Conservation (phyloP, 1,140 invertebrate genomes). For the Berghia stephanieae region DNA sequence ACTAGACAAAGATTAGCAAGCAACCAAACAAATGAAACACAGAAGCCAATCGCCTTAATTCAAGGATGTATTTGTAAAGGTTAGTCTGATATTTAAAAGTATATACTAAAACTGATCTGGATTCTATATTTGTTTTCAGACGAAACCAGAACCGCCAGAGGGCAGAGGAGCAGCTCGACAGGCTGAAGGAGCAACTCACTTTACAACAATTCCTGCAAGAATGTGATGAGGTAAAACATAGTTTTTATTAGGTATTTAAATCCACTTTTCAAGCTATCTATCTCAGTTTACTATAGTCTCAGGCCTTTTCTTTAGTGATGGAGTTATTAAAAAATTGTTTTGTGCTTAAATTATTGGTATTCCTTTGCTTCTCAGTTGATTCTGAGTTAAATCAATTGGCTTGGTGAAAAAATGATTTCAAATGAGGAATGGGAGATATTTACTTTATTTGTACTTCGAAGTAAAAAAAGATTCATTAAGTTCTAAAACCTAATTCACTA, state of each 20-base stretch:
- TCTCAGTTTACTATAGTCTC: background rate
- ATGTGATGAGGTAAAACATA: conserved; percentile 83
- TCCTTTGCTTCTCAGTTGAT: background rate
- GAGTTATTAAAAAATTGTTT: background rate
- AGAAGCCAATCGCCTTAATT: too few species aligned
- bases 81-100: too few species aligned
- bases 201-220: conserved; percentile 97
- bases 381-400: too few species aligned
- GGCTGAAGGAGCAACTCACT: conserved; percentile 91
- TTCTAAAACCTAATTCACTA: too few species aligned
- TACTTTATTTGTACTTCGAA: too few species aligned
- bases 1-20: too few species aligned
- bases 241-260: background rate
- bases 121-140: conserved; percentile 68
- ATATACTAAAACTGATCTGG: background rate
- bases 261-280: background rate
- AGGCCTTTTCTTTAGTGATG: background rate
- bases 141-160: conserved; percentile 87
- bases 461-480: too few species aligned
- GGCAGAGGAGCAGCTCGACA: conserved; percentile 90
- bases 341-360: background rate
- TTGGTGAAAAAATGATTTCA: too few species aligned
- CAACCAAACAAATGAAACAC: too few species aligned
- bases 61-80: too few species aligned
- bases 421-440: too few species aligned